Evolutionary conservation across 1,140 invertebrate species (phyloP), one percentile per base, ranked within the genome.

Genomic region (Melitaea cinxia): DNA sequence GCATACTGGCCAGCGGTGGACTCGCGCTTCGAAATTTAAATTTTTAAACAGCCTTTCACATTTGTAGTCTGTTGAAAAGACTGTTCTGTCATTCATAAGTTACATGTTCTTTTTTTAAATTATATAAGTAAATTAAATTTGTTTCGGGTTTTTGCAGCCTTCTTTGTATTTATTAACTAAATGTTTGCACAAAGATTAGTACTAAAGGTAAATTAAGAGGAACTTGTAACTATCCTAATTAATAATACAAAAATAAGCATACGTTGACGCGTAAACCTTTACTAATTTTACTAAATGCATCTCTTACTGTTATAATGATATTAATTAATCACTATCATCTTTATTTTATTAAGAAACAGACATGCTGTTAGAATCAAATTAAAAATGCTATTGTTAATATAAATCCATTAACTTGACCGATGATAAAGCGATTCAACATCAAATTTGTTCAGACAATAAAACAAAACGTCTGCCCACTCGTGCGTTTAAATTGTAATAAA

Each of bases 1-100:
- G 76, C 83, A 88, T 88, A 88, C 82, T 81, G 81, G 80, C 77
- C 83, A 88, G 76, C 65, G 63, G 65, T 71, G 72, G 73, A 82
- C 37, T 42, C 54, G 62, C 67, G 67, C 69, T 70, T 64, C 55
- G 56, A 59, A 64, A 74, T 77, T 72, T 78, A 72, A 67, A 78
- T 68, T 77, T 76, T 80, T 75, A 73, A 76, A 72, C 70, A 70
- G 69, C 60, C 77, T 77, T 76, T 82, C 79, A 72, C 72, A 65
- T 72, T 28, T 4, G 7, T 59, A 65, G 64, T 72, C 62, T n/a
- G n/a, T n/a, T n/a, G n/a, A n/a, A n/a, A n/a, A n/a, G 55, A 62
- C 59, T 65, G 66, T 66, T 63, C 66, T 50, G 59, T 60, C 33
- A 66, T 59, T 55, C 45, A 30, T 56, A 47, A 56, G 28, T 24